These are phyloP conservation scores for Drymonia ruficornis DNA, from an alignment of 2,888 invertebrate species.

Conservation along the genomic window DNA sequence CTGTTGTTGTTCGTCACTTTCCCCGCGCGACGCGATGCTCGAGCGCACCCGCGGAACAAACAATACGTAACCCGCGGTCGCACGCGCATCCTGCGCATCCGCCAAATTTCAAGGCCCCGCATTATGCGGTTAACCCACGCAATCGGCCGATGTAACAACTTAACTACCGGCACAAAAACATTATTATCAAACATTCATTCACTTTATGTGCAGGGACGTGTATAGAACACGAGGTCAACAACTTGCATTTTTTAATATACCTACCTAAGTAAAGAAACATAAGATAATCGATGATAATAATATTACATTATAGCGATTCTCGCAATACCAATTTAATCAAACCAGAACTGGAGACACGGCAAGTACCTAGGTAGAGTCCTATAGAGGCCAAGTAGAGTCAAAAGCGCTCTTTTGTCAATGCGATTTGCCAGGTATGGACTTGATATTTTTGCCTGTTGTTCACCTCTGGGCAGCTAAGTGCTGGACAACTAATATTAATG, in stretches of 20 bases:
- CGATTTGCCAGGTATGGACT: too few species aligned
- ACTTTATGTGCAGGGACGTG: conserved; percentile 32
- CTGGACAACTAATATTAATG: too few species aligned
- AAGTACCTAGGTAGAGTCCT: too few species aligned
- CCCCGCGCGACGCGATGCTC: conserved; percentile 52
- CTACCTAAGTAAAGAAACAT: too few species aligned
- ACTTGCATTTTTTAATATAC: background rate
- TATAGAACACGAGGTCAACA: conserved; percentile 32
- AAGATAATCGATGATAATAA: too few species aligned
- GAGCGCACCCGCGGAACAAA: conserved; percentile 48
- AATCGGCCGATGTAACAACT: conserved; percentile 44
- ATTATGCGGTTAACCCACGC: conserved; percentile 45
- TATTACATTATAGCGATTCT: too few species aligned
- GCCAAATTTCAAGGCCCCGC: conserved; percentile 61
- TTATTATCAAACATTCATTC: conserved; percentile 30
- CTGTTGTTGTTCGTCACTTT: conserved; percentile 73
- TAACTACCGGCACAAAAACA: conserved; percentile 35
- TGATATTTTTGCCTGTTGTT: too few species aligned
- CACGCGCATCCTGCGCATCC: conserved; percentile 61
- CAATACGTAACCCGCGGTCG: conserved; percentile 68
- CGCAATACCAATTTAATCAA: too few species aligned
- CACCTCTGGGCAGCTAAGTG: too few species aligned
- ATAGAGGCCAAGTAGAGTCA: too few species aligned
- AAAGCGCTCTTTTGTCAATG: too few species aligned
- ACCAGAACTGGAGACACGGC: too few species aligned